phyloP scores from a whole-genome alignment of 2,797 vertebrate genomes.

The Siniperca scherzeri region DNA sequence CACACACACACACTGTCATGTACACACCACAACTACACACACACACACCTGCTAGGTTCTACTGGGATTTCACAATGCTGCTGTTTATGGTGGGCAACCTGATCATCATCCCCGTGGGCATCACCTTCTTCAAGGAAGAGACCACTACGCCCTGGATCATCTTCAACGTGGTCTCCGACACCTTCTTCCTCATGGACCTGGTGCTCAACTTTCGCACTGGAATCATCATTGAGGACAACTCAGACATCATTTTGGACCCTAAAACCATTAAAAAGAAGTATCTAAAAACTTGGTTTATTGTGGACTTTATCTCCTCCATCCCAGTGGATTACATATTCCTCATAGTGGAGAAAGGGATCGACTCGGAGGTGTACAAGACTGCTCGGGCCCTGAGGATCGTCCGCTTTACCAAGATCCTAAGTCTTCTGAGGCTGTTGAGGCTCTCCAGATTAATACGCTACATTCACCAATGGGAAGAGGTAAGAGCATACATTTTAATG shows the following conservation, averaged over 20 bases:
- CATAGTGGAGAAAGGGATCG: conserved; percentile 97
- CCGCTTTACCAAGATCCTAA: conserved; percentile 97
- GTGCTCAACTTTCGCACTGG: conserved; percentile 99
- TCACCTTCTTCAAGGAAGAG: conserved; percentile 99
- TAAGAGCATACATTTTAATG: conserved; percentile 71
- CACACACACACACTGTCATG: conserved; percentile 41
- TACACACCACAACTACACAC: conserved; percentile 36
- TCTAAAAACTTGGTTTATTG: conserved; percentile 97
- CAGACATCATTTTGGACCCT: conserved; percentile 97
- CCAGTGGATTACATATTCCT: conserved; percentile 99
- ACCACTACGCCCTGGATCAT: conserved; percentile 98
- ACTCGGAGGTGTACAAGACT: conserved; percentile 98
- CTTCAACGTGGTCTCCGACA: conserved; percentile 98
- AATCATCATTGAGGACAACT: conserved; percentile 98
- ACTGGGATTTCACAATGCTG: conserved; percentile 99
- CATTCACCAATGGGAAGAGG: conserved; percentile 99
- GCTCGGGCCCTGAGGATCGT: conserved; percentile 96
- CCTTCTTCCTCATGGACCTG: conserved; percentile 98
- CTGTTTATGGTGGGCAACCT: conserved; percentile 99
- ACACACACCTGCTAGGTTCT: conserved; percentile 89
- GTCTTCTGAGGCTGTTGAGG: conserved; percentile 92
- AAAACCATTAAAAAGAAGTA: conserved; percentile 97
- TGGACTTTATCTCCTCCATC: conserved; percentile 98
- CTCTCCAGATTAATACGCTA: conserved; percentile 96
- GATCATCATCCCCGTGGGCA: conserved; percentile 98